Evolutionary conservation across 2,888 invertebrate genomes (phyloP).

Genomic region (Himalopsyche tibetana): DNA sequence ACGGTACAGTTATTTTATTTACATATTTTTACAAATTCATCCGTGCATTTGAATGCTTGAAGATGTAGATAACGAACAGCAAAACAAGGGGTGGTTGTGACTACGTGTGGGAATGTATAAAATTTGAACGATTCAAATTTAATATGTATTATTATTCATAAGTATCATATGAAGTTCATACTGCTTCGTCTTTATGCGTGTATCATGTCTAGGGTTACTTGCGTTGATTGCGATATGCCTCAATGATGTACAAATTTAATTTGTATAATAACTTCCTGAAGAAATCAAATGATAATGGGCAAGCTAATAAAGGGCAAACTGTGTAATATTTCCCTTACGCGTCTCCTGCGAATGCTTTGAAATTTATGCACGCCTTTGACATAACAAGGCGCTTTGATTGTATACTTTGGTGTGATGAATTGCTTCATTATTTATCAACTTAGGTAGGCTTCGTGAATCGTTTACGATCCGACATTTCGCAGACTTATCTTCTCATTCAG

Average conservation of each 20-base stretch:
- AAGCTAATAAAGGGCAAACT: conserved; percentile 19
- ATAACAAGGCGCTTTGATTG: conserved; percentile 59
- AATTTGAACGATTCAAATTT: no score
- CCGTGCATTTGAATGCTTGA: no score
- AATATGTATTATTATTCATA: no score
- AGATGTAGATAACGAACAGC: no score
- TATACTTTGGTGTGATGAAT: conserved; percentile 60
- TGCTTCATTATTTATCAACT: conserved; percentile 63
- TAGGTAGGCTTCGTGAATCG: conserved; percentile 44
- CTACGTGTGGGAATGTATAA: no score
- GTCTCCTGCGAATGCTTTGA: conserved; percentile 28
- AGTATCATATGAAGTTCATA: no score
- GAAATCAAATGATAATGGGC: conserved; percentile 27
- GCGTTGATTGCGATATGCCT: no score
- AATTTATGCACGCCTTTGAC: conserved; percentile 43
- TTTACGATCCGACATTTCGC: conserved; percentile 50
- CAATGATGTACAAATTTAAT: conserved; percentile 7
- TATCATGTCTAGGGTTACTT: no score
- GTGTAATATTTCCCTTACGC: conserved; percentile 31
- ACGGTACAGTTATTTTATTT: no score
- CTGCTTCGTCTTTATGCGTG: no score
- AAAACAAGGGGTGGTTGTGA: no score
- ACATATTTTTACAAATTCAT: no score
- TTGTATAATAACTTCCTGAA: conserved; percentile 3
- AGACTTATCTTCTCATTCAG: conserved; percentile 55